A percentile compares a stretch with the other conserved stretches of the same genome.
These are phyloP conservation scores for Nephrocerus scutellatus DNA, from an alignment of 2,888 invertebrate species.

Conservation along the genomic window DNA sequence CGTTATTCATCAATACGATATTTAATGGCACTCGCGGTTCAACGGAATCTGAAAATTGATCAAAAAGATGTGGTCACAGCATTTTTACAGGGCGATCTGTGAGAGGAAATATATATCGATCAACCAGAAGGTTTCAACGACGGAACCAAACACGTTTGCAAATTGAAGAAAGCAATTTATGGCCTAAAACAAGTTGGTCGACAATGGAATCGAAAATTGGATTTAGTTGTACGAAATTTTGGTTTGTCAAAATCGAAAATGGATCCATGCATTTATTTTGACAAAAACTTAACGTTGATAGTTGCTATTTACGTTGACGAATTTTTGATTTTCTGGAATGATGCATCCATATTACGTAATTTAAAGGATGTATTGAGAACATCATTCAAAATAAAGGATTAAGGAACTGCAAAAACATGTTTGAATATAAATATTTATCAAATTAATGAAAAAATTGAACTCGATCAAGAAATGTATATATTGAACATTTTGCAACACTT, in stretches of 20 bases:
- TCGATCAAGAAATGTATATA: slow-evolving; percentile 10
- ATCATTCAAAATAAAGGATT: slow-evolving; percentile 10
- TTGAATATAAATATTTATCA: slow-evolving; percentile 11
- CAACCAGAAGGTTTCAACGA: slow-evolving; percentile 16
- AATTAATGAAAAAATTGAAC: not conserved
- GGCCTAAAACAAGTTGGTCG: slow-evolving; percentile 17
- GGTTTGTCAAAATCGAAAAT: slow-evolving; percentile 1
- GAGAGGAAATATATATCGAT: slow-evolving; percentile 8
- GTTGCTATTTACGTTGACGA: slow-evolving; percentile 13
- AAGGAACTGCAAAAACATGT: slow-evolving; percentile 6
- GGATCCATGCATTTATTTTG: slow-evolving; percentile 15
- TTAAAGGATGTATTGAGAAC: slow-evolving; percentile 3
- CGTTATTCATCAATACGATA: slow-evolving; percentile 19
- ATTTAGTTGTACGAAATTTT: not conserved
- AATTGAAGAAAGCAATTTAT: slow-evolving; percentile 17
- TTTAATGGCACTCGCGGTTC: slow-evolving; percentile 13
- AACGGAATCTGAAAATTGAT: slow-evolving; percentile 6
- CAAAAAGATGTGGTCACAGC: slow-evolving; percentile 17
- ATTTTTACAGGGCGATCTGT: slow-evolving; percentile 15
- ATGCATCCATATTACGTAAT: slow-evolving; percentile 2
- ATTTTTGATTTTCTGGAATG: slow-evolving; percentile 12
- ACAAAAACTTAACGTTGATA: too few species aligned
- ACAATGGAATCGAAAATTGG: slow-evolving; percentile 14
- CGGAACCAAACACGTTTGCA: slow-evolving; percentile 9
- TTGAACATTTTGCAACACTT: slow-evolving; percentile 5